Evolutionary conservation across 2,888 invertebrate species (phyloP).

Genomic region (Morinoia aosen): DNA sequence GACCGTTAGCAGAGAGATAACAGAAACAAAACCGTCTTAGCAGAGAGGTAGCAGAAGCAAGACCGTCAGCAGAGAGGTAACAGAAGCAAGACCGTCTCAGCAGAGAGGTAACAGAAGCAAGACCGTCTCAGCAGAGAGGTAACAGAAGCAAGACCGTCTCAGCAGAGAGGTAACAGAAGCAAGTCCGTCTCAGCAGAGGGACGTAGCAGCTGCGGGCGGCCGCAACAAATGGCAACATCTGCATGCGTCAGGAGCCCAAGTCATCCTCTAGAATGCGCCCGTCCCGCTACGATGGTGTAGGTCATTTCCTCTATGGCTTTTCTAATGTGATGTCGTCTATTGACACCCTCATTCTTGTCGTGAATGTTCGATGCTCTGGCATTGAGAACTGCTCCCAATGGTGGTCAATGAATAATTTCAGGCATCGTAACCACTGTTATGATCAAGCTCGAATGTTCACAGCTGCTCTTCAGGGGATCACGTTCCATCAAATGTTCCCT

Average conservation of each 20-base stretch:
- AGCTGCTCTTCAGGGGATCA: not conserved
- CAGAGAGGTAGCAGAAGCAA: not conserved
- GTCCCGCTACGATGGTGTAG: not conserved
- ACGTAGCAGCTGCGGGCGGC: not conserved
- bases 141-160: not conserved
- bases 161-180: not conserved
- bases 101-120: not conserved
- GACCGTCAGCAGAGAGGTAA: not conserved
- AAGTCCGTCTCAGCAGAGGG: too few species aligned
- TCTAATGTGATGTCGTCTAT: conserved; percentile 28
- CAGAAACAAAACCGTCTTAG: too few species aligned
- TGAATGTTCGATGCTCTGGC: not conserved
- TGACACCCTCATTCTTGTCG: conserved; percentile 10
- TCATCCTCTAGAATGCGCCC: not conserved
- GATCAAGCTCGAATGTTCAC: not conserved
- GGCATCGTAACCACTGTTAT: not conserved
- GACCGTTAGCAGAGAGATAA: too few species aligned
- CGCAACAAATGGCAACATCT: not conserved
- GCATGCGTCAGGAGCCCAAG: not conserved
- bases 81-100: not conserved
- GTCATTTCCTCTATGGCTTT: conserved; percentile 27
- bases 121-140: not conserved
- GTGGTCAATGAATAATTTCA: conserved; percentile 21
- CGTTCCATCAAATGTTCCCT: not conserved
- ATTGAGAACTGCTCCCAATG: not conserved